Evolutionary conservation across 2,888 invertebrate genomes (phyloP).

Genomic region (Cantharis lateralis): DNA sequence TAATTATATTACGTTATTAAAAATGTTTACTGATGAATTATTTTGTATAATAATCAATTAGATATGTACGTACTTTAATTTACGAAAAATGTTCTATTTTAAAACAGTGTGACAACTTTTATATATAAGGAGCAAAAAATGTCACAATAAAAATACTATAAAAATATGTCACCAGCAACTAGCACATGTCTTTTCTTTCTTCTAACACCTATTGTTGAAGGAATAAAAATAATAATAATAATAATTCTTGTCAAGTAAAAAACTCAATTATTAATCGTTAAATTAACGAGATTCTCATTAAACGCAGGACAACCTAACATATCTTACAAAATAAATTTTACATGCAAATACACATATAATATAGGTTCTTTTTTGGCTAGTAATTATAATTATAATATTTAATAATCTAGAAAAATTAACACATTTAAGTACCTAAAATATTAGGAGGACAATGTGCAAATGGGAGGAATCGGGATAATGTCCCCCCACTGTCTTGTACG

Average conservation of each 20-base stretch:
- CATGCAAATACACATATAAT: slow-evolving; percentile 6
- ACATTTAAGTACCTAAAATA: slow-evolving; percentile 19
- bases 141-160: slow-evolving; percentile 9
- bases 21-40: background rate
- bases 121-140: slow-evolving; percentile 1
- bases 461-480: background rate
- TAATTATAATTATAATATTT: slow-evolving; percentile 6
- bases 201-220: background rate
- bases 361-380: slow-evolving; percentile 4
- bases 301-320: background rate
- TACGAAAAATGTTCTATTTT: background rate
- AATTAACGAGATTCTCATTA: background rate
- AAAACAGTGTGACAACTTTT: slow-evolving; percentile 1
- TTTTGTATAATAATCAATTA: background rate
- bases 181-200: slow-evolving; percentile 10
- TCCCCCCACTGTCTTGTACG: slow-evolving; percentile 12
- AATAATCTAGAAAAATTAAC: slow-evolving; percentile 19
- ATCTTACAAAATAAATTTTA: background rate
- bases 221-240: background rate
- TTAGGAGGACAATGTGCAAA: background rate
- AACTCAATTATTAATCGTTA: background rate
- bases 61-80: slow-evolving; percentile 1
- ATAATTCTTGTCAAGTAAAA: background rate
- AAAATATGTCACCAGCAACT: slow-evolving; percentile 17
- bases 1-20: background rate